A percentile compares a stretch with the other conserved stretches of the same genome.
Conservation (phyloP, 2,797 vertebrate species). For the Microchirus variegatus region DNA sequence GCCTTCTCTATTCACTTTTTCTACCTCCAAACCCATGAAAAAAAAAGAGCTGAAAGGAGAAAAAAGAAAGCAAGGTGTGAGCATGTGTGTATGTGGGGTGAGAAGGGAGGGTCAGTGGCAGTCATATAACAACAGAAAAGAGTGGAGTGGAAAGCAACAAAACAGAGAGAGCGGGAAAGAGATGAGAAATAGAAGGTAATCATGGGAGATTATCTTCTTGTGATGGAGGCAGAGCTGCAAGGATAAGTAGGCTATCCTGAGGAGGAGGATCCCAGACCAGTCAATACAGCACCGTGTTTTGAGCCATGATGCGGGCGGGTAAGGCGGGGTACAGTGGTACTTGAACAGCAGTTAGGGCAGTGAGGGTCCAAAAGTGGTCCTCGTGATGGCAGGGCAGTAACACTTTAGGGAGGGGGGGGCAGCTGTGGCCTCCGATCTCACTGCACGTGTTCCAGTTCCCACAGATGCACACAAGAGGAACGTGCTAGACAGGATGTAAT, state of each 20-base stretch:
- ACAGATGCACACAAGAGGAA: constrained; percentile 44
- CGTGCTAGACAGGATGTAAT: neutral
- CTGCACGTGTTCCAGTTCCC: constrained; percentile 71
- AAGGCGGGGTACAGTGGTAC: constrained; percentile 36
- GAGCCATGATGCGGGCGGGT: constrained; percentile 48
- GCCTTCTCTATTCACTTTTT: constrained; percentile 67
- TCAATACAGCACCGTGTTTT: constrained; percentile 76
- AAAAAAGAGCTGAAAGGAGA: constrained; percentile 33
- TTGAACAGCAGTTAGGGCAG: constrained; percentile 54
- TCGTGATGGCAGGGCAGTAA: constrained; percentile 36
- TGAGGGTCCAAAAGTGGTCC: constrained; percentile 61
- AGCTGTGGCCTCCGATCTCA: constrained; percentile 52
- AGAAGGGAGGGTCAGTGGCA: neutral
- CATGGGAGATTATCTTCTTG: constrained; percentile 82
- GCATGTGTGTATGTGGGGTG: neutral
- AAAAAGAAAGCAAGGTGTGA: constrained; percentile 29
- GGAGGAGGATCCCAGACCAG: constrained; percentile 71
- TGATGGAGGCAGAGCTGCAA: constrained; percentile 75
- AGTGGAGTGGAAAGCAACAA: constrained; percentile 68
- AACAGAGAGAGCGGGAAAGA: constrained; percentile 53
- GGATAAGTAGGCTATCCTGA: constrained; percentile 75
- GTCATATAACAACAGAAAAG: constrained; percentile 61
- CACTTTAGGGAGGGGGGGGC: constrained; percentile 13
- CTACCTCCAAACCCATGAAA: constrained; percentile 26
- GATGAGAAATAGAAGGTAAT: constrained; percentile 81